Conservation (phyloP, 2,113 vertebrate genomes). For the Sebastes schlegelii region DNA sequence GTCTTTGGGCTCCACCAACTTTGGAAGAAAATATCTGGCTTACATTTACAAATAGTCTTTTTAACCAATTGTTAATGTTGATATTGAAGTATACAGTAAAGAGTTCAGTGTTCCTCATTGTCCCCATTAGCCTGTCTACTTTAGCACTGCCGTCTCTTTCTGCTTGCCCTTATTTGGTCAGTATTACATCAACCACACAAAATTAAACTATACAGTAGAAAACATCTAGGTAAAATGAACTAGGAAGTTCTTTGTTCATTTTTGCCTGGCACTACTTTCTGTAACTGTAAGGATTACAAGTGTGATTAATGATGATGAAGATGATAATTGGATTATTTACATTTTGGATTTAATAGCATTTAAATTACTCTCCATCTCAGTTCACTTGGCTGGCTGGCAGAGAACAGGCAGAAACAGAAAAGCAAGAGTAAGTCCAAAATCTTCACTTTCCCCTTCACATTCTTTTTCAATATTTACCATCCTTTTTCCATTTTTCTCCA, state of each 20-base stretch:
- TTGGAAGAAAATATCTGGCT: too few relatives aligned
- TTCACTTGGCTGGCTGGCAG: not conserved
- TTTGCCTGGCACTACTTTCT: not conserved
- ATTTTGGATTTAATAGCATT: not conserved
- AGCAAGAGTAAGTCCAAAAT: not conserved
- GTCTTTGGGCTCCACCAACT: too few relatives aligned
- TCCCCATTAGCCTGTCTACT: not conserved
- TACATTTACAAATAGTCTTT: too few relatives aligned
- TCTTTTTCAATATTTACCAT: not conserved
- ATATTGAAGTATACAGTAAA: not conserved
- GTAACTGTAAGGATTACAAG: not conserved
- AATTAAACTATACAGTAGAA: not conserved
- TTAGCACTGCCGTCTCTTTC: not conserved
- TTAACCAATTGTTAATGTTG: too few relatives aligned
- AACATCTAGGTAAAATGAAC: not conserved
- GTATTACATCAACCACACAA: not conserved
- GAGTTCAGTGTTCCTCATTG: not conserved
- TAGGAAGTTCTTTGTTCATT: not conserved
- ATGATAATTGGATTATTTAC: not conserved
- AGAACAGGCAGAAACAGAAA: not conserved
- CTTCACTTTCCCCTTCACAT: not conserved
- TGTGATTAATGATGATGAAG: not conserved
- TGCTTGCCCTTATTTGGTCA: not conserved
- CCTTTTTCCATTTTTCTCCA: too few relatives aligned
- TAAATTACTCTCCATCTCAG: not conserved